A percentile compares a stretch with the other conserved stretches of the same genome.
These are phyloP conservation scores for Podotricha telesiphe DNA, from an alignment of 2,888 invertebrate species.

Conservation along the genomic window DNA sequence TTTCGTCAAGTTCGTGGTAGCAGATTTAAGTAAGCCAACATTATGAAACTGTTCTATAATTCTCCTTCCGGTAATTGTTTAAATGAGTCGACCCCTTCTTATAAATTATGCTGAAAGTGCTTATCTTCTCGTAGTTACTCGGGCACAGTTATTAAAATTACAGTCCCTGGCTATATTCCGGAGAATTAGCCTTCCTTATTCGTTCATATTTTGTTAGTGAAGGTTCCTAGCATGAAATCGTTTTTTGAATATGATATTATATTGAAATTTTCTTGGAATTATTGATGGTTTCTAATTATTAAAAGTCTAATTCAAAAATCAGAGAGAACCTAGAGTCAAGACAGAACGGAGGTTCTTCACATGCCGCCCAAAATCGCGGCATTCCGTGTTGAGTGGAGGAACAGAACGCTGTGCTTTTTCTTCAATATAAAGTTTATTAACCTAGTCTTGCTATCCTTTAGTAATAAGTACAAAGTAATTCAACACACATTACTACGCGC, in stretches of 20 bases:
- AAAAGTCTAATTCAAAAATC: no score
- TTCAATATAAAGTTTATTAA: no score
- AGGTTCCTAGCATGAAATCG: background rate
- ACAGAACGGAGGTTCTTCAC: no score
- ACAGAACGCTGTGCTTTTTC: no score
- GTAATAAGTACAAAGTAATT: no score
- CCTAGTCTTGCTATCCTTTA: no score
- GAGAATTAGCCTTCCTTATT: constrained; percentile 11
- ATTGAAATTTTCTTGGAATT: no score
- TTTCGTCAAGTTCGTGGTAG: constrained; percentile 7
- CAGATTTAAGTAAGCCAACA: constrained; percentile 19
- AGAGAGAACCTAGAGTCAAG: no score
- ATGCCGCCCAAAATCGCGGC: no score
- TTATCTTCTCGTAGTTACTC: constrained; percentile 58
- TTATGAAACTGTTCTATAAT: constrained; percentile 16
- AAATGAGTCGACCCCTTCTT: constrained; percentile 49
- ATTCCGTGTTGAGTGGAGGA: no score
- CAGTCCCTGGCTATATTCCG: constrained; percentile 34
- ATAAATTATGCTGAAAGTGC: constrained; percentile 53
- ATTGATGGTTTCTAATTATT: no score
- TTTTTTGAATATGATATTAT: background rate
- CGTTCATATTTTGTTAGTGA: constrained; percentile 1
- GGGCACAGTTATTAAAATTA: constrained; percentile 34
- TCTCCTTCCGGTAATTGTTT: constrained; percentile 49
- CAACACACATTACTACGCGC: no score